phyloP scores from a whole-genome alignment of 1,140 invertebrate genomes.

The Musca domestica region DNA sequence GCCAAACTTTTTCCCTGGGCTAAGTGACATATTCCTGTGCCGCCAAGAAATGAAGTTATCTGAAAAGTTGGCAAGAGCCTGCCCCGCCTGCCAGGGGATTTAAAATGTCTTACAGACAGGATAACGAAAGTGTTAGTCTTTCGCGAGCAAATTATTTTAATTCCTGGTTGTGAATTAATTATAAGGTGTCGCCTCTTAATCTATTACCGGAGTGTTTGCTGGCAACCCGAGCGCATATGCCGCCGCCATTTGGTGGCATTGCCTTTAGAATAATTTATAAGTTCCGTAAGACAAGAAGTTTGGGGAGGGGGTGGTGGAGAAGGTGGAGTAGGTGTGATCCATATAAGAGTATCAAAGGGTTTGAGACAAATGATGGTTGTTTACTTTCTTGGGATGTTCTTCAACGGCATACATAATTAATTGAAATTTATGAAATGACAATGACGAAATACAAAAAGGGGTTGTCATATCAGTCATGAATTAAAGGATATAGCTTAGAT shows the following conservation, averaged over 20 bases:
- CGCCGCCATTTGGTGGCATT: conserved; percentile 6
- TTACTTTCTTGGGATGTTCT: too few species aligned
- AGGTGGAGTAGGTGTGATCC: too few species aligned
- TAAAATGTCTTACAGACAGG: not conserved
- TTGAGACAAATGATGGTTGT: too few species aligned
- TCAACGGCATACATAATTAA: too few species aligned
- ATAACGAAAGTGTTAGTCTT: not conserved
- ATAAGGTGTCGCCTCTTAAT: conserved; percentile 16
- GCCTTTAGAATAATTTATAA: conserved; percentile 13
- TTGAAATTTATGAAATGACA: too few species aligned
- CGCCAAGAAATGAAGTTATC: not conserved
- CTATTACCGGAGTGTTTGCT: conserved; percentile 9
- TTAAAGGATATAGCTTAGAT: too few species aligned
- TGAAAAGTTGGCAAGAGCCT: not conserved
- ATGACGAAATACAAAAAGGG: too few species aligned
- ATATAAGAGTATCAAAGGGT: too few species aligned
- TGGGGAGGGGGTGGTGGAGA: too few species aligned
- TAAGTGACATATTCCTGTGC: not conserved
- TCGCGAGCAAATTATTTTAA: conserved; percentile 11
- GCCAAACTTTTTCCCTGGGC: not conserved
- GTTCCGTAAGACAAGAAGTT: not conserved
- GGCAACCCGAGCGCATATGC: conserved; percentile 12
- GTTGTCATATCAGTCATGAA: too few species aligned
- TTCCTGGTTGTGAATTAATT: conserved; percentile 22
- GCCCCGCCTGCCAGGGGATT: too few species aligned